Evolutionary conservation across 2,888 invertebrate species (phyloP), one percentile per base, ranked within the genome.

Genomic region (Lamproptera curius): DNA sequence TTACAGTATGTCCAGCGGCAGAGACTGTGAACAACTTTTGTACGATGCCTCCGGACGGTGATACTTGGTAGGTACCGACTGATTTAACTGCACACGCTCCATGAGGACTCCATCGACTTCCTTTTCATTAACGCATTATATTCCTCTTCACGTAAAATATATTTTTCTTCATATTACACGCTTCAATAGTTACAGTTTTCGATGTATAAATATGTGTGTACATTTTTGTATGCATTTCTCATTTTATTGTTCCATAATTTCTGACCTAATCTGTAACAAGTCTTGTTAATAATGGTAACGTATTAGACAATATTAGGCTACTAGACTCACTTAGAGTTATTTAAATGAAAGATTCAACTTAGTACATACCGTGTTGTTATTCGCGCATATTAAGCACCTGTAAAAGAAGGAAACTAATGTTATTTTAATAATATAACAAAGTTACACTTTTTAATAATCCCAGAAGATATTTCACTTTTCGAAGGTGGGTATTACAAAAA

Each of bases 1-100:
- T 87, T 62, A 88, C 88, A 88, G 78, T 81, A 88, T 88, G 59
- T 88, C 88, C 57, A 88, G 83, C 43, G 88, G 88, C 61, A 88
- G 59, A 33, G 84, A 80, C 64, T 88, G 88, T 54, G 88, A 84
- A 65, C 88, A 88, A 70, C 82, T 87, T 61, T 75, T 80, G 60
- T 88, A 88, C 48, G 74, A 70, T 57, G 80, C 76, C 63, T 84
- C 85, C 6, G 73, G 69, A 63, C 84, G 76, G 44, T 67, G 61
- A 50, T 81, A 76, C 61, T 83, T 82, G 56, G 61, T 67, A 33
- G 75, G 73, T 63, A 70, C 65, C 58, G 76, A 64, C 55, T 75
- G 76, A 79, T 60, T 79, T 82, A 86, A 80, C 76, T 80, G 85
- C 71, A 64, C 68, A 44, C 76, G 77, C 77, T 83, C 86, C 87